phyloP scores from a whole-genome alignment of 2,797 vertebrate genomes.

The Sebastes trivittatus region DNA sequence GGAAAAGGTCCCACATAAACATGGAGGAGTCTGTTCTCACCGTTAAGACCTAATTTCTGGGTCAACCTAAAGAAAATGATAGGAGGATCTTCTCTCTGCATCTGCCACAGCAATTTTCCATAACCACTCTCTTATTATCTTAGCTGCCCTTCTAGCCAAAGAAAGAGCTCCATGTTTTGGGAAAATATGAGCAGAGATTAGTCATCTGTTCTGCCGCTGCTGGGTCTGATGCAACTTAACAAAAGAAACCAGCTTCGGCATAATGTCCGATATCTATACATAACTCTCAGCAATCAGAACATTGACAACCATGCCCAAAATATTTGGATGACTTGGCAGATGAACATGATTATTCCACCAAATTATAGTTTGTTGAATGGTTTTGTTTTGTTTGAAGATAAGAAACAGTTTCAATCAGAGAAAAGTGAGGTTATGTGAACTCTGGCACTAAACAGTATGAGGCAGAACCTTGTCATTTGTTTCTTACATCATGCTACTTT shows the following conservation, averaged over 20 bases:
- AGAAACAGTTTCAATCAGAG: neutral
- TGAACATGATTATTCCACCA: neutral
- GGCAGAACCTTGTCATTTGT: neutral
- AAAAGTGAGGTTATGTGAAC: neutral
- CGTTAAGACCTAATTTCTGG: conserved; percentile 58
- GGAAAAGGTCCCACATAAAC: conserved; percentile 31
- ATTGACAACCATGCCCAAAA: neutral
- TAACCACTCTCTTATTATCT: conserved; percentile 79
- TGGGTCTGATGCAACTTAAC: conserved; percentile 18
- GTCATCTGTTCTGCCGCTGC: conserved; percentile 31
- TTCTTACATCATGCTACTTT: neutral
- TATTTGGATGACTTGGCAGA: neutral
- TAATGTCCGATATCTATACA: conserved; percentile 4
- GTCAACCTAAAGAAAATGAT: conserved; percentile 68
- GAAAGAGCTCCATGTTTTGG: conserved; percentile 53
- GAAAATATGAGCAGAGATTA: conserved; percentile 57
- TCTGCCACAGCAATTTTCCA: conserved; percentile 73
- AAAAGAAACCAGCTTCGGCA: conserved; percentile 22
- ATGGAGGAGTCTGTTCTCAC: conserved; percentile 31
- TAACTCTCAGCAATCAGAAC: neutral
- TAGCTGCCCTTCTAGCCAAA: conserved; percentile 50
- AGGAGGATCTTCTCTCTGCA: conserved; percentile 60
- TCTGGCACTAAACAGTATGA: neutral
- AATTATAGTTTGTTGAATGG: neutral
- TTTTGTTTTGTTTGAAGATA: conserved; percentile 2